A percentile compares a stretch with the other conserved stretches of the same genome.
Evolutionary conservation across 2,797 vertebrate species (phyloP).

Genomic region (Limnodromus scolopaceus): DNA sequence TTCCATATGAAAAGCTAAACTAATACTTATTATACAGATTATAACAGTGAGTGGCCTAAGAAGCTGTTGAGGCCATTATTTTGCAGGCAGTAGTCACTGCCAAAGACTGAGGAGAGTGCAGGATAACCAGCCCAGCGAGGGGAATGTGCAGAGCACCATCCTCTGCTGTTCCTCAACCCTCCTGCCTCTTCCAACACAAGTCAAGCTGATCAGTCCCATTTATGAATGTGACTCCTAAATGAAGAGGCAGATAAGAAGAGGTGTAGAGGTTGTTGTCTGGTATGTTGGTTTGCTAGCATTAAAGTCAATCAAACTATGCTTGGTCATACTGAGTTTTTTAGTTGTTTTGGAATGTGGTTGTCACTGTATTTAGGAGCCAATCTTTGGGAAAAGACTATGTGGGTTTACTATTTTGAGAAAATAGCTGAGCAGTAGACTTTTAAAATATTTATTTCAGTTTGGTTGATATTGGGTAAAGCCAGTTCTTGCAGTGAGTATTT

Average conservation of each 20-base stretch:
- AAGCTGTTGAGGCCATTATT: constrained; percentile 34
- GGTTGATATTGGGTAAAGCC: neutral
- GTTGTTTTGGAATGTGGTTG: neutral
- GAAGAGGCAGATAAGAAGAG: neutral
- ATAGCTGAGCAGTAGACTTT: neutral
- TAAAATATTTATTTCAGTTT: neutral
- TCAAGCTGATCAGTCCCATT: neutral
- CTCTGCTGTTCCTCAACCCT: neutral
- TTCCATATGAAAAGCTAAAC: constrained; percentile 56
- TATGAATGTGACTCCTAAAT: accelerated
- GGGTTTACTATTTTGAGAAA: neutral
- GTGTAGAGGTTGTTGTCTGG: neutral
- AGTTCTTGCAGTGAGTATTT: neutral
- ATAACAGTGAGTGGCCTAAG: constrained; percentile 33
- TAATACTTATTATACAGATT: constrained; percentile 61
- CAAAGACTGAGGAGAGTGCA: neutral
- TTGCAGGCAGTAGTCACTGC: neutral
- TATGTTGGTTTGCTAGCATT: neutral
- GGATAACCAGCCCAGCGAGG: neutral
- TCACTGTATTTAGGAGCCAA: neutral
- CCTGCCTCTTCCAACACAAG: accelerated
- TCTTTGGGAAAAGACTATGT: neutral
- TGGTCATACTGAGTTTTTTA: neutral
- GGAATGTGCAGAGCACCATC: neutral
- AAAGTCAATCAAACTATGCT: neutral